phyloP scores from a whole-genome alignment of 2,797 vertebrate species.

The Hypotaenidia philippensis region DNA sequence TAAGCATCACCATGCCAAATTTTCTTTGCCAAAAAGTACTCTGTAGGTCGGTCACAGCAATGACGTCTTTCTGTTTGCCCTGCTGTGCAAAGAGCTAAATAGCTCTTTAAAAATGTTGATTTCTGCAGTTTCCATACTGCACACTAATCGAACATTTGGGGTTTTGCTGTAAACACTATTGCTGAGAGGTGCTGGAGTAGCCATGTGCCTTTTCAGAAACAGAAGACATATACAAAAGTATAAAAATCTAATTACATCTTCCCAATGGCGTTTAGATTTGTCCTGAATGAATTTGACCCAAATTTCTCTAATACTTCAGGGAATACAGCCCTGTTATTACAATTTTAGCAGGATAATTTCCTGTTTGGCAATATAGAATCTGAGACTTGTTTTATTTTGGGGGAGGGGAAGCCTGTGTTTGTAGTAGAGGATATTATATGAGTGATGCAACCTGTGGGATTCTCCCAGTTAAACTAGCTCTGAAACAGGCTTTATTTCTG shows the following conservation, averaged over 20 bases:
- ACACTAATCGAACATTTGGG: neutral
- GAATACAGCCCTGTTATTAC: neutral
- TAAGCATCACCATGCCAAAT: neutral
- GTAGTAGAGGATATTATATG: neutral
- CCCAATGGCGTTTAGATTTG: neutral
- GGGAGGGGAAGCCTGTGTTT: neutral
- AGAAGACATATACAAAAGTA: neutral
- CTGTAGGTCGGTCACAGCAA: neutral
- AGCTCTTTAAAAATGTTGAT: neutral
- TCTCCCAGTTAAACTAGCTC: neutral
- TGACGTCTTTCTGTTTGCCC: neutral
- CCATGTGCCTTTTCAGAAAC: neutral
- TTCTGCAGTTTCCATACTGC: neutral
- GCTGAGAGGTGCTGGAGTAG: neutral
- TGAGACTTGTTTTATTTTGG: neutral
- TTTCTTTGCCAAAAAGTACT: neutral
- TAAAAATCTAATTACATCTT: neutral
- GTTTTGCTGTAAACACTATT: neutral
- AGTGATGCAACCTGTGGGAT: neutral
- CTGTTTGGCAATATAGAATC: neutral
- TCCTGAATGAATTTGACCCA: neutral
- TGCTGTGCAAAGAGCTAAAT: neutral
- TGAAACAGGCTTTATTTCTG: neutral
- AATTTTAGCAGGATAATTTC: neutral
- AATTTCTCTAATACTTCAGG: neutral